Evolutionary conservation across 2,113 vertebrate genomes (phyloP), one percentile per base, ranked within the genome.

Genomic region (Pachypanchax playfairii): DNA sequence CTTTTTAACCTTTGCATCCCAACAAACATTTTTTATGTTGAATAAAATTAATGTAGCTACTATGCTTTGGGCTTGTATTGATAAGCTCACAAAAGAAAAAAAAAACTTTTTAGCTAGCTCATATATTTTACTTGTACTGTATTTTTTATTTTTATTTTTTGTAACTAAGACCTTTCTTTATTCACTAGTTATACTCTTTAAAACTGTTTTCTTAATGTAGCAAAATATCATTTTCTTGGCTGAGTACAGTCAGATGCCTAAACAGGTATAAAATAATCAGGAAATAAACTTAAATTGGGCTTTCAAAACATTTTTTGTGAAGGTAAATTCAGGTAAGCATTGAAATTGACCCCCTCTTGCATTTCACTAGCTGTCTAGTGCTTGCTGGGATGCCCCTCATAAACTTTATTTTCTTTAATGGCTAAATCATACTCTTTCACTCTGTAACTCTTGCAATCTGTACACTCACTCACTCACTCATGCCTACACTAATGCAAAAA

Each of bases 1-100:
- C 60, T 59, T 67, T 74, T 77, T 70, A 36, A 71, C 29, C 57
- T 78, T 43, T 88, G 92, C 94, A 95, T 88, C 87, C 84, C 85
- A 89, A 75, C 85, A 87, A 86, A 80, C 76, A 84, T 66, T 56
- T n/a, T 74, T 75, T 73, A 84, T 26, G 5, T 52, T 46, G 25
- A 64, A 48, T 36, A 29, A 7, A 51, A 31, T n/a, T 15, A 5
- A 48, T n/a, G 28, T 47, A 69, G 28, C 26, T 48, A 10, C 5
- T 42, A 13, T 60, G 4, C 15, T n/a, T 31, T 22, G 28, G 14
- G 29, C 7, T 24, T 5, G n/a, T 25, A 28, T n/a, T 10, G 24
- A 22, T 1, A 39, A 46, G 9, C 6, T 38, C 0, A 18, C 14
- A n/a, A n/a, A n/a, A n/a, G n/a, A n/a, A n/a, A n/a, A n/a, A n/a